Percentiles rank a stretch among this genome's conserved stretches.
Conservation (phyloP, 2,888 invertebrate genomes). For the Eupeodes latifasciatus region DNA sequence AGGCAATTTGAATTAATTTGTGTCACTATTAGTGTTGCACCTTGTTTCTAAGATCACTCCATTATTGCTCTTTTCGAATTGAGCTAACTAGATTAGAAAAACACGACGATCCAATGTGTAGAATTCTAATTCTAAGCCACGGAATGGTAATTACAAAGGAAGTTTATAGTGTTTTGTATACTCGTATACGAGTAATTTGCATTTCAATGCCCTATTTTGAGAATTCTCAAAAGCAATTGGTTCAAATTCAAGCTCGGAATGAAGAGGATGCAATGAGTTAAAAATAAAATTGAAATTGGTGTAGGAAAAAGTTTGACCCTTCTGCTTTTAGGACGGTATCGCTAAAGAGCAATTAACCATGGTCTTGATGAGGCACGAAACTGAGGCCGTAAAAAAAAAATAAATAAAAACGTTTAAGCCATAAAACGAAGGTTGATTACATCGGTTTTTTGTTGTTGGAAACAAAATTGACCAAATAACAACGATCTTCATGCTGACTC, state of each 20-base stretch:
- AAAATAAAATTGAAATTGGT: constrained; percentile 18
- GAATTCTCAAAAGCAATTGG: constrained; percentile 15
- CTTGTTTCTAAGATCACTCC: constrained; percentile 61
- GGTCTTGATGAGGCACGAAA: constrained; percentile 62
- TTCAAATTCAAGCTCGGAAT: constrained; percentile 27
- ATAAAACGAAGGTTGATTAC: constrained; percentile 70
- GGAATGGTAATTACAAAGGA: constrained; percentile 52
- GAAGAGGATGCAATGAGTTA: not conserved
- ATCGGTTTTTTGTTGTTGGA: constrained; percentile 46
- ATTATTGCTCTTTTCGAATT: constrained; percentile 57
- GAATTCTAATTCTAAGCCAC: constrained; percentile 68
- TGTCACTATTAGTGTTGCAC: constrained; percentile 59
- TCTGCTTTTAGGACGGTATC: constrained; percentile 33
- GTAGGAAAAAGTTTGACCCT: not conserved
- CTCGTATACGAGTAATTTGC: constrained; percentile 37
- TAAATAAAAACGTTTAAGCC: constrained; percentile 39
- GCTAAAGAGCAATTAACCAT: constrained; percentile 61
- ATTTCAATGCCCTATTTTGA: constrained; percentile 44
- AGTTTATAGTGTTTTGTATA: not conserved
- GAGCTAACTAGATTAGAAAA: constrained; percentile 58
- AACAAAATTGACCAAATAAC: constrained; percentile 58
- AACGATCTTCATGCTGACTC: constrained; percentile 42
- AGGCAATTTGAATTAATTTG: constrained; percentile 72
- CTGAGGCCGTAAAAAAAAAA: constrained; percentile 49
- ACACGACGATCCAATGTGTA: constrained; percentile 19